Evolutionary conservation across 2,113 vertebrate species (phyloP).

Genomic region (Recurvirostra avosetta): DNA sequence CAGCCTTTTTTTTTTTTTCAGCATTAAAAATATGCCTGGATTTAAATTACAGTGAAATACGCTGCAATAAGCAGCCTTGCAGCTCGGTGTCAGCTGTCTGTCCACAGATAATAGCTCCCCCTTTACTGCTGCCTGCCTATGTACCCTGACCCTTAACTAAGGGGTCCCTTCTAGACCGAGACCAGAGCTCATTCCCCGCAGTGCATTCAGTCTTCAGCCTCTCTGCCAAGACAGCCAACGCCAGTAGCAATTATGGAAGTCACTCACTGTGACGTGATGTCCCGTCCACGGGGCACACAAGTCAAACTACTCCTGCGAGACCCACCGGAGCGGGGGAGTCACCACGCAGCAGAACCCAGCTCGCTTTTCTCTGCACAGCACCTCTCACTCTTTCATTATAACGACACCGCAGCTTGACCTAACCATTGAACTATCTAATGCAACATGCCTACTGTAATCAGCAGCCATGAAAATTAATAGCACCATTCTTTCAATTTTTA

Average conservation of each 20-base stretch:
- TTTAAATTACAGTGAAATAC: neutral
- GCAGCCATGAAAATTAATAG: neutral
- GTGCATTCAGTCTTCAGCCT: neutral
- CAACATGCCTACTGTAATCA: neutral
- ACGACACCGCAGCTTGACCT: neutral
- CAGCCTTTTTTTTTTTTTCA: neutral
- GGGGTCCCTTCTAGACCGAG: neutral
- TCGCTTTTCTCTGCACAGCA: rapidly evolving
- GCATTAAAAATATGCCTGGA: rapidly evolving
- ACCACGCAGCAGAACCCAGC: neutral
- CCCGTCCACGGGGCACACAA: neutral
- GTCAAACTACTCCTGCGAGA: neutral
- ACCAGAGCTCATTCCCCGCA: neutral
- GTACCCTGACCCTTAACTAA: neutral
- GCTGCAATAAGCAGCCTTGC: neutral
- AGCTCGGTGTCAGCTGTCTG: neutral
- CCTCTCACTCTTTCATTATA: rapidly evolving
- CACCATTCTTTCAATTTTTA: neutral
- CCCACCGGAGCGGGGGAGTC: neutral
- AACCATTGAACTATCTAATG: neutral
- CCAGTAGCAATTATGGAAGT: neutral
- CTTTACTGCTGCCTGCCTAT: neutral
- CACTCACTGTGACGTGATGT: neutral
- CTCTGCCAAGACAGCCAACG: neutral
- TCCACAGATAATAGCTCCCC: neutral